Conservation (phyloP, 2,797 vertebrate species). For the Tokudaia tokunoshimensis region DNA sequence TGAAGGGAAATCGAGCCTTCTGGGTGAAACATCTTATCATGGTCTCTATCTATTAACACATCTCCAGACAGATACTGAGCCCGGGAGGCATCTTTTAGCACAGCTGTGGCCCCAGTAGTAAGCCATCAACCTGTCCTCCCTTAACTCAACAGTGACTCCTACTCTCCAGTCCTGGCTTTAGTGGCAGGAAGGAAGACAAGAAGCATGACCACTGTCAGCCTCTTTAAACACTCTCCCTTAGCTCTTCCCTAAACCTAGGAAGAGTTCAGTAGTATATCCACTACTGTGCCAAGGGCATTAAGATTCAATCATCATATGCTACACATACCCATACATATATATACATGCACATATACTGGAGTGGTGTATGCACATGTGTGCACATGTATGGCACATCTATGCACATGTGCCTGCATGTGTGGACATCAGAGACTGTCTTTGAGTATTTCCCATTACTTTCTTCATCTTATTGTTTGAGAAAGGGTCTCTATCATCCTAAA, state of each 20-base stretch:
- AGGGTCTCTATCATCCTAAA: background rate
- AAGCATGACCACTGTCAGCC: background rate
- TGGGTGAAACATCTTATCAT: background rate
- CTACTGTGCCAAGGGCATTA: background rate
- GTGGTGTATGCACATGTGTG: background rate
- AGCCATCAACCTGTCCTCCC: no score
- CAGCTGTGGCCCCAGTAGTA: background rate
- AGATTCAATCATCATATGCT: background rate
- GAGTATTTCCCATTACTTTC: background rate
- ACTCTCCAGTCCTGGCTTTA: background rate
- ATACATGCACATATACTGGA: background rate
- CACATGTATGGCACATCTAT: background rate
- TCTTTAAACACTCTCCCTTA: background rate
- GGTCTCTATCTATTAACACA: background rate
- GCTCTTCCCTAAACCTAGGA: background rate
- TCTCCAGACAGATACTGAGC: background rate
- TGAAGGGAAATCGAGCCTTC: background rate
- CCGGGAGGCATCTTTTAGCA: background rate
- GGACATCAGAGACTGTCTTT: background rate
- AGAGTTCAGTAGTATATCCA: background rate
- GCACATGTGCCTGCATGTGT: background rate
- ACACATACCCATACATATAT: fast-evolving
- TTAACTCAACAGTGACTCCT: no score
- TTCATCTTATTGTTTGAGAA: background rate
- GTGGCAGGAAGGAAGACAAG: background rate